A percentile compares a stretch with the other conserved stretches of the same genome.
Evolutionary conservation across 1,140 invertebrate genomes (phyloP).

Genomic region (Dufourea novaeangliae): DNA sequence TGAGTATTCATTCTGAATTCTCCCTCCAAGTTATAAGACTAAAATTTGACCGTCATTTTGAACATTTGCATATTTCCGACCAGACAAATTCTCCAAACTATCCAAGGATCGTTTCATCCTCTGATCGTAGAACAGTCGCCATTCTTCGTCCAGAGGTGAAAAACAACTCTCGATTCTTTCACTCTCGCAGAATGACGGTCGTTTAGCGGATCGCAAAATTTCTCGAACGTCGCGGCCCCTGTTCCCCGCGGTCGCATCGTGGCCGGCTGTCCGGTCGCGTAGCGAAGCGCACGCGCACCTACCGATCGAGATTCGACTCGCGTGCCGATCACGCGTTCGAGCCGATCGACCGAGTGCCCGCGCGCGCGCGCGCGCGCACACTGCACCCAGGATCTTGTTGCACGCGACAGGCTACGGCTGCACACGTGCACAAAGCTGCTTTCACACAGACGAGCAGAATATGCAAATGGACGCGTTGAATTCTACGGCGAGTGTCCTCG

Average conservation of each 20-base stretch:
- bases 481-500: conserved; percentile 3
- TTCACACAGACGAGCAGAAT: conserved; percentile 19
- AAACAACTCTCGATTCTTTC: conserved; percentile 49
- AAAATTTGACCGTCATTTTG: too few relatives aligned
- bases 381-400: conserved; percentile 38
- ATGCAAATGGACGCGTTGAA: conserved; percentile 33
- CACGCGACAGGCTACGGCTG: conserved; percentile 48
- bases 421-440: conserved; percentile 31
- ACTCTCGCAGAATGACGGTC: conserved; percentile 59
- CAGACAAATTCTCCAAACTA: too few relatives aligned
- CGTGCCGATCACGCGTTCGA: conserved; percentile 62
- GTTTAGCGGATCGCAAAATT: conserved; percentile 52
- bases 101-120: too few relatives aligned
- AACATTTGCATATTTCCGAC: too few relatives aligned
- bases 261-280: conserved; percentile 32
- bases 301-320: conserved; percentile 62
- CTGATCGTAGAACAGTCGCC: too few relatives aligned
- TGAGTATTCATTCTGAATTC: too few relatives aligned
- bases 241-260: conserved; percentile 24
- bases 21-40: too few relatives aligned
- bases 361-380: conserved; percentile 60
- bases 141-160: too few relatives aligned
- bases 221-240: conserved; percentile 19
- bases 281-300: conserved; percentile 48
- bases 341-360: conserved; percentile 46